Evolutionary conservation across 1,140 invertebrate species (phyloP).

Genomic region (Cherax destructor): DNA sequence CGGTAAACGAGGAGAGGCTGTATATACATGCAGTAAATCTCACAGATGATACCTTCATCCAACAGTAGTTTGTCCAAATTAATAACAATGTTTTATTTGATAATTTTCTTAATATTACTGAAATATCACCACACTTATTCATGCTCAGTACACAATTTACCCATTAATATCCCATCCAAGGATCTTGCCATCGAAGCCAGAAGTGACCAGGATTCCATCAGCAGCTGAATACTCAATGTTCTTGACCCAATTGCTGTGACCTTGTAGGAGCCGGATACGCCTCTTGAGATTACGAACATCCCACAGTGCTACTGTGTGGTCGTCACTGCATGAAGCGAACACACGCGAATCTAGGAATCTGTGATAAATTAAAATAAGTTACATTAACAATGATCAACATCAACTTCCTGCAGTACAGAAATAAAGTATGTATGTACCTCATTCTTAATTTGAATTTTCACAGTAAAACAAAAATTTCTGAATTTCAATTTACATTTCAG

Average conservation of each 20-base stretch:
- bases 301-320: slow-evolving; percentile 93
- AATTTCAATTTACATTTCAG: no score
- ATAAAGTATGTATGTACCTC: no score
- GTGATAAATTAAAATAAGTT: slow-evolving; percentile 69
- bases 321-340: slow-evolving; percentile 96
- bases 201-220: slow-evolving; percentile 90
- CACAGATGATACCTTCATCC: no score
- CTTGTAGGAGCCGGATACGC: slow-evolving; percentile 85
- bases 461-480: no score
- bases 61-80: neutral
- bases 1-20: no score
- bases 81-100: neutral
- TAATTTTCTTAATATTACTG: no score
- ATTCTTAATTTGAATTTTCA: no score
- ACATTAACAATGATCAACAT: neutral
- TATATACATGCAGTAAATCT: no score
- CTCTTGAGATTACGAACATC: slow-evolving; percentile 90
- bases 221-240: slow-evolving; percentile 95
- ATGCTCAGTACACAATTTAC: slow-evolving; percentile 74
- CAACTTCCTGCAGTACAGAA: no score
- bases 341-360: slow-evolving; percentile 91
- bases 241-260: slow-evolving; percentile 97
- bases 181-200: slow-evolving; percentile 94
- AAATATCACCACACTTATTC: neutral
- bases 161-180: slow-evolving; percentile 96